Conservation (phyloP, 2,888 invertebrate genomes). For the Hydrotaea diabolus region DNA sequence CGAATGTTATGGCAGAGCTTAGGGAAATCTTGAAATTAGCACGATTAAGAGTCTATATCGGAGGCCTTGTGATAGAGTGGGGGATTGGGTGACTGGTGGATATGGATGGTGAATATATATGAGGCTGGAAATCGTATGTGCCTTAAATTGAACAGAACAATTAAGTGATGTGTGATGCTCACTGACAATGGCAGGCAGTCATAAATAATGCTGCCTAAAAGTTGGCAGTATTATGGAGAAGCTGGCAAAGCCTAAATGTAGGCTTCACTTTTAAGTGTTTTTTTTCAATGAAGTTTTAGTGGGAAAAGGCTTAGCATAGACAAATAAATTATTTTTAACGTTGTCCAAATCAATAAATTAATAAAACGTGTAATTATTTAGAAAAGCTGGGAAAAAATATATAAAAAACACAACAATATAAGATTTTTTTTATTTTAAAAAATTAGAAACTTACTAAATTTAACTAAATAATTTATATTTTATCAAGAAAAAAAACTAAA, state of each 20-base stretch:
- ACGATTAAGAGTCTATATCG: constrained; percentile 74
- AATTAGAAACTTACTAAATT: too few relatives aligned
- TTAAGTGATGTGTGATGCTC: neutral
- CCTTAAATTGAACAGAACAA: constrained; percentile 27
- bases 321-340: too few relatives aligned
- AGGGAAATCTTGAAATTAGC: constrained; percentile 81
- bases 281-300: too few relatives aligned
- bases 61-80: neutral
- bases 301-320: too few relatives aligned
- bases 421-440: too few relatives aligned
- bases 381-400: too few relatives aligned
- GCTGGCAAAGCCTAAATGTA: neutral
- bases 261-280: neutral
- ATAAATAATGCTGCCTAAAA: neutral
- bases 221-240: neutral
- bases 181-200: neutral
- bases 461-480: too few relatives aligned
- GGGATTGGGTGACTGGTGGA: neutral
- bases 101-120: neutral
- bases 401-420: too few relatives aligned
- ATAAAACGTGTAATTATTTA: too few relatives aligned
- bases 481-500: too few relatives aligned
- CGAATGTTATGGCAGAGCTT: constrained; percentile 63
- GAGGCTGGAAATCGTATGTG: constrained; percentile 26
- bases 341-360: too few relatives aligned